Evolutionary conservation across 37 sponge, comb jelly and placozoan species (phyloP), one percentile per base, ranked within the genome.

Genomic region (Oscarella lobularis): DNA sequence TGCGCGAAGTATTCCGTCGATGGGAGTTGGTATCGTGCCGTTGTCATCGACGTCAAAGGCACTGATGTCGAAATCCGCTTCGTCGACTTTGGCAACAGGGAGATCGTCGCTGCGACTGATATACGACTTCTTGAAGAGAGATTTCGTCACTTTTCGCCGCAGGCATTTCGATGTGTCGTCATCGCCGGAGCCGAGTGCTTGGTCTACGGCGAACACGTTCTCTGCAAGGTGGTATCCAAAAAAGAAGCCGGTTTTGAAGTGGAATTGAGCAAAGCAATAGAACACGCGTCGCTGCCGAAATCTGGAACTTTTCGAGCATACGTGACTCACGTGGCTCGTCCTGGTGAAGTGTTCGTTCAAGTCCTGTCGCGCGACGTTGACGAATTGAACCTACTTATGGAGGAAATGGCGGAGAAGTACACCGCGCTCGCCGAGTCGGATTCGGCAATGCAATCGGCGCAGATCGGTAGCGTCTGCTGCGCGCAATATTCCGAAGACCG

Each of bases 61-160:
- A 38, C 2, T 20, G 32, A 33, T 32, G 40, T 3, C 35, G 36
- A 67, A 33, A 84, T 89, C 3, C 55, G 80, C 0, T 89, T 75
- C 77, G 83, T 89, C 67, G 90, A 89, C 55, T 89, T 66, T 79
- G 90, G 90, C 9, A 89, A 89, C 75, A 54, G 29, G 27, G 90
- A 83, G 54, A 32, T 3, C 31, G 71, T 80, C 0, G 29, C 80
- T 3, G 37, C 66, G 9, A 29, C 77, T 31, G 71, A 66, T 2
- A 30, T 89, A 38, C 66, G 36, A 3, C 31, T 39, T 0, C 77
- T 90, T 33, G 67, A 37, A 1, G 36, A 38, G 0, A 77, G 81
- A 1, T 73, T 79, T 20, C 14, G 77, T 0, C 9, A 48, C 20
- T 20, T 9, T 48, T 20, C 60, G 20, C 14, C 60, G 9, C 60